Conservation (phyloP, 2,113 vertebrate genomes). For the Pithys albifrons region DNA sequence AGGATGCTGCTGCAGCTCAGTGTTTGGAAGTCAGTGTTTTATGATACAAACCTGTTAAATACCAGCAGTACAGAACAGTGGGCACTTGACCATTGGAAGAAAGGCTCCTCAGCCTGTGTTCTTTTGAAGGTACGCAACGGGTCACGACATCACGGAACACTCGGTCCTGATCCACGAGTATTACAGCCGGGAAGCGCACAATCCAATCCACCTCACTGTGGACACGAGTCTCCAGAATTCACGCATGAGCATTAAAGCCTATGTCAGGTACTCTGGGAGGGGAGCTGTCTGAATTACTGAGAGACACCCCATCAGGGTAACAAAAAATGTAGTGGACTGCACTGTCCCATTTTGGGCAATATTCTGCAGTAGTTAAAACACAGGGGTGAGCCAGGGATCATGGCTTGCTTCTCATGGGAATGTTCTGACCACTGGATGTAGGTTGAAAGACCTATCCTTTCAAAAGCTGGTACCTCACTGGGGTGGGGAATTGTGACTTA, state of each 20-base stretch:
- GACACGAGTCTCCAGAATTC: slow-evolving; percentile 93
- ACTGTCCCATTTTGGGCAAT: background rate
- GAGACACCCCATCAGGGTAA: background rate
- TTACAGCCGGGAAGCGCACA: slow-evolving; percentile 95
- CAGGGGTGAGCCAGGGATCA: background rate
- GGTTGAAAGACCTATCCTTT: background rate
- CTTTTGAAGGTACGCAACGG: slow-evolving; percentile 91
- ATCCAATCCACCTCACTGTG: slow-evolving; percentile 94
- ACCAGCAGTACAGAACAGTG: background rate
- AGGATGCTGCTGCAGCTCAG: background rate
- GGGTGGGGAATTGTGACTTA: background rate
- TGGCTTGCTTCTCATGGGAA: background rate
- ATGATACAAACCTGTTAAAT: background rate
- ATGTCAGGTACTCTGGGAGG: slow-evolving; percentile 83
- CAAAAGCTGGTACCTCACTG: background rate
- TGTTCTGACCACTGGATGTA: background rate
- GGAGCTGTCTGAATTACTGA: background rate
- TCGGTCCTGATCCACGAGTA: slow-evolving; percentile 98
- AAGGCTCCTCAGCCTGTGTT: background rate
- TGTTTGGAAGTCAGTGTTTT: background rate
- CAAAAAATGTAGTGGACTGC: background rate
- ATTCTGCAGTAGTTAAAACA: background rate
- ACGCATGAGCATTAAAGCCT: slow-evolving; percentile 97
- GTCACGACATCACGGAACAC: slow-evolving; percentile 97
- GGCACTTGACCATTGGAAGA: background rate